A percentile compares a stretch with the other conserved stretches of the same genome.
Conservation (phyloP, 2,113 vertebrate species). For the Nestor notabilis region DNA sequence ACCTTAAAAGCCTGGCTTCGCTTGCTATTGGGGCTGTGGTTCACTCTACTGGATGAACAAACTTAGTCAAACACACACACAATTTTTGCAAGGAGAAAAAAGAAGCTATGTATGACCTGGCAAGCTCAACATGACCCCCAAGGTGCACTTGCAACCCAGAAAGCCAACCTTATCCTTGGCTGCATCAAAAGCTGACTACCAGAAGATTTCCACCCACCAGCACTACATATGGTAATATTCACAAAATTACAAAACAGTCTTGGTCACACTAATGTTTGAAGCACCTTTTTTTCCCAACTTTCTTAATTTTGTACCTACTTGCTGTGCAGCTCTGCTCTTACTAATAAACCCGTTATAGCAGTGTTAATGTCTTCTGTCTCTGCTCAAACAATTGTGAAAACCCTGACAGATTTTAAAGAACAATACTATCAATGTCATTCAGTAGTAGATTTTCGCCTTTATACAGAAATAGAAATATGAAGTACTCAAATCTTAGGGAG, state of each 20-base stretch:
- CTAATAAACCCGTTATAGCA: not conserved
- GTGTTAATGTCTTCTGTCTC: not conserved
- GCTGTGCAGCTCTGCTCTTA: not conserved
- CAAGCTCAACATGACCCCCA: not conserved
- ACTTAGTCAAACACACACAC: not conserved
- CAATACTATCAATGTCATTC: not conserved
- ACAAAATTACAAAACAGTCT: not conserved
- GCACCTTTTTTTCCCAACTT: not conserved
- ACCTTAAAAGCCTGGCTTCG: not conserved
- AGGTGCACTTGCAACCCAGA: not conserved
- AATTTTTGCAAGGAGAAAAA: not conserved
- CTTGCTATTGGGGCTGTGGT: not conserved
- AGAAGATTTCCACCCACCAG: not conserved
- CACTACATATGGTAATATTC: not conserved
- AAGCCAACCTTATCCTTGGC: not conserved
- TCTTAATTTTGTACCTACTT: not conserved
- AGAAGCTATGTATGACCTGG: not conserved
- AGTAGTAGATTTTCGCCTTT: not conserved
- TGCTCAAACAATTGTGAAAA: not conserved
- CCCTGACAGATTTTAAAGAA: not conserved
- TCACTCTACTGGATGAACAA: not conserved
- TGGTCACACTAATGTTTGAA: not conserved
- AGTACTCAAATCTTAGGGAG: not conserved
- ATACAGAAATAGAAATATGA: not conserved
- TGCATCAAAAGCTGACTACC: not conserved